A percentile compares a stretch with the other conserved stretches of the same genome.
phyloP scores from a whole-genome alignment of 2,113 vertebrate species.

The Cyprinodon brontotheroides region DNA sequence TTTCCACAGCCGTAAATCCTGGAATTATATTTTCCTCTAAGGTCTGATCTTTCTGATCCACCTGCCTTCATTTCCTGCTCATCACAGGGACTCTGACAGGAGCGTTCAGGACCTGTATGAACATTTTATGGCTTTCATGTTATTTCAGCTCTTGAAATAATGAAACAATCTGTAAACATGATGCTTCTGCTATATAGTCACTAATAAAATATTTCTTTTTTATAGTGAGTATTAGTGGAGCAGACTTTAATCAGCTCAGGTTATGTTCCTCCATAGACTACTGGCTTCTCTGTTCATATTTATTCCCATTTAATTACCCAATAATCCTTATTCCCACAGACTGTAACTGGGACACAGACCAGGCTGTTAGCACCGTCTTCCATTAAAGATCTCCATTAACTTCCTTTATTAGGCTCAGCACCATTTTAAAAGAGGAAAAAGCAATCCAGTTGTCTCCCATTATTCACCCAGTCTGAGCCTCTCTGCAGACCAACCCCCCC shows the following conservation, averaged over 20 bases:
- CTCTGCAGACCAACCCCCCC: background rate
- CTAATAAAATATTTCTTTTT: conserved; percentile 7
- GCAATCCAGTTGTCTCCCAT: conserved; percentile 40
- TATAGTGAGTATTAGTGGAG: background rate
- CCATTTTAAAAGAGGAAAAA: conserved; percentile 39
- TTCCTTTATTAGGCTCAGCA: conserved; percentile 43
- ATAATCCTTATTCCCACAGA: conserved; percentile 48
- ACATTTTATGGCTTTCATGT: background rate
- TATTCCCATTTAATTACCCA: conserved; percentile 52
- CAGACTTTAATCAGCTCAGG: conserved; percentile 11
- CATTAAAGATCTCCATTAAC: conserved; percentile 46
- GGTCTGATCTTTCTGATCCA: conserved; percentile 17
- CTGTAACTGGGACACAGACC: conserved; percentile 42
- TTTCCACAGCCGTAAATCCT: conserved; percentile 40
- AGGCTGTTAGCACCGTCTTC: conserved; percentile 30
- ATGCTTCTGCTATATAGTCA: background rate
- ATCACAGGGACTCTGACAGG: background rate
- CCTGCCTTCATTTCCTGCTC: background rate
- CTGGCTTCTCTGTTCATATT: conserved; percentile 38
- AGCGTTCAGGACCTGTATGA: background rate
- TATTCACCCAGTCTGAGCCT: conserved; percentile 27
- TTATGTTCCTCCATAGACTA: conserved; percentile 8
- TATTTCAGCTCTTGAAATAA: conserved; percentile 2
- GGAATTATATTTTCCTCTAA: conserved; percentile 46
- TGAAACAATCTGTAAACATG: conserved; percentile 2